These are phyloP conservation scores for Fissipunctia ypsillon DNA, from an alignment of 2,888 invertebrate genomes.

Conservation along the genomic window DNA sequence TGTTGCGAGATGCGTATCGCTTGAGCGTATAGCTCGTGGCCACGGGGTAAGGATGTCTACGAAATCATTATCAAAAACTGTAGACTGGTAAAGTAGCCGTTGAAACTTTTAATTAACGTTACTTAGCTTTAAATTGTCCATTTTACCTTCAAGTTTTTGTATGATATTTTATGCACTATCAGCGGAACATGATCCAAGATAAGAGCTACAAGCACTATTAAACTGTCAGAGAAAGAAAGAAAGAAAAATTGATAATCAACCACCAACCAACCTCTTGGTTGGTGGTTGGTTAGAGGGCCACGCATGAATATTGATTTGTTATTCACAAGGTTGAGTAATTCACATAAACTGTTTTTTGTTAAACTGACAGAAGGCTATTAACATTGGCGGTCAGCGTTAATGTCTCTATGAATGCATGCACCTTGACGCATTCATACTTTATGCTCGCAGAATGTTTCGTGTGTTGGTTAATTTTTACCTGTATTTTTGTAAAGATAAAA, in stretches of 20 bases:
- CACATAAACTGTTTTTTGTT: not conserved
- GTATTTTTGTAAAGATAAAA: slow-evolving; percentile 57
- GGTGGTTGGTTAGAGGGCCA: no score
- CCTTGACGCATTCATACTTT: slow-evolving; percentile 34
- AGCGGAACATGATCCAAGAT: not conserved
- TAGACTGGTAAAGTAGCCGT: not conserved
- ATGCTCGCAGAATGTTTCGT: not conserved
- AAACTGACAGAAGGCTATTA: no score
- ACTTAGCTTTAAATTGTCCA: not conserved
- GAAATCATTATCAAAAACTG: not conserved
- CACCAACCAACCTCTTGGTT: no score
- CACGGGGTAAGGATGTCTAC: no score
- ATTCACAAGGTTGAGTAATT: not conserved
- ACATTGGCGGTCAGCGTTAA: not conserved
- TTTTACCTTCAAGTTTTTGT: no score
- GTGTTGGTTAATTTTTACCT: slow-evolving; percentile 61
- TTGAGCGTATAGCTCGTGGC: not conserved
- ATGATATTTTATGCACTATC: not conserved
- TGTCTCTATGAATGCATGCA: not conserved
- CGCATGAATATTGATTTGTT: not conserved
- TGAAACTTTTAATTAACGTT: not conserved
- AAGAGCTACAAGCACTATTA: not conserved
- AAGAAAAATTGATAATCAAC: no score
- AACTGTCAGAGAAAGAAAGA: not conserved
- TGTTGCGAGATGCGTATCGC: not conserved